These are phyloP conservation scores for Penaeus vannamei DNA, from an alignment of 1,140 invertebrate genomes.

Conservation along the genomic window DNA sequence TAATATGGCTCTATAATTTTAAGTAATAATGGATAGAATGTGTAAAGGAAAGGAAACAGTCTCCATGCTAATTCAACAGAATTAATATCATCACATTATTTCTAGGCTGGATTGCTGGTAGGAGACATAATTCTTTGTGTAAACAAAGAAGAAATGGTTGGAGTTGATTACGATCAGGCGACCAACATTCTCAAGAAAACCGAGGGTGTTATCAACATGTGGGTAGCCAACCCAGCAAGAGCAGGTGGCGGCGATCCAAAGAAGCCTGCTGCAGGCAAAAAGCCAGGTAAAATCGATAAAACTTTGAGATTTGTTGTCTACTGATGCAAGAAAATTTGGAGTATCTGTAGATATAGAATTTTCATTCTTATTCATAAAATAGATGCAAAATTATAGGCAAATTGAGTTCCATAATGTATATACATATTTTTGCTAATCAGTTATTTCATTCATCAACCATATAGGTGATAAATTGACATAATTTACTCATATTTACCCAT, in stretches of 20 bases:
- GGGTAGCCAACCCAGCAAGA: constrained; percentile 89
- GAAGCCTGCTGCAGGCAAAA: constrained; percentile 12
- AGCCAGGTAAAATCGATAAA: constrained; percentile 34
- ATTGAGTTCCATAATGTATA: no score
- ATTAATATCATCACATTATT: constrained; percentile 42
- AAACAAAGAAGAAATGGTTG: constrained; percentile 89
- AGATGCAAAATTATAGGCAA: no score
- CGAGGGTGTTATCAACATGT: constrained; percentile 87
- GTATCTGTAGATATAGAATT: not conserved
- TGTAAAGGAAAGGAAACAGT: not conserved
- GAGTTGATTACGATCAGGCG: constrained; percentile 90
- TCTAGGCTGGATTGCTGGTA: constrained; percentile 88
- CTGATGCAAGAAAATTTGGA: no score
- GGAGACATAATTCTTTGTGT: constrained; percentile 96
- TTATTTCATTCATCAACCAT: no score
- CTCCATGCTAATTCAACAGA: not conserved
- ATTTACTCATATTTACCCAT: no score
- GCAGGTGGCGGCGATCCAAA: constrained; percentile 68
- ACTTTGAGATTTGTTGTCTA: not conserved
- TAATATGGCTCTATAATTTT: no score
- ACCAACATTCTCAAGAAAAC: constrained; percentile 87
- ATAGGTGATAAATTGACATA: no score
- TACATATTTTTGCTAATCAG: no score
- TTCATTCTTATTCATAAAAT: no score
- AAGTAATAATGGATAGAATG: not conserved